A percentile compares a stretch with the other conserved stretches of the same genome.
Conservation (phyloP, 2,888 invertebrate species). For the Melieria picta region DNA sequence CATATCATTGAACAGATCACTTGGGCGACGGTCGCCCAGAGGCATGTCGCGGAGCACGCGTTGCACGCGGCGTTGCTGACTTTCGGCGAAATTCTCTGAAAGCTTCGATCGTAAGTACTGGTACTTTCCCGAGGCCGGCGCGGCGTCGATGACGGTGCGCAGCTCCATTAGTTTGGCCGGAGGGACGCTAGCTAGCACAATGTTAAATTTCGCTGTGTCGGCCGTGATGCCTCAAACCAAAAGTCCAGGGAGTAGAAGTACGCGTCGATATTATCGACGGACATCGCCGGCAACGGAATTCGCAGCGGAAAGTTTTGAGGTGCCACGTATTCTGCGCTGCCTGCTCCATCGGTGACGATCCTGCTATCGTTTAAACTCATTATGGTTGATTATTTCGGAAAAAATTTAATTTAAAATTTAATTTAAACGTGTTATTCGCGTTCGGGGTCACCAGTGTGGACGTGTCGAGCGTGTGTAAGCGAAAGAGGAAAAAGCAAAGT, state of each 20-base stretch:
- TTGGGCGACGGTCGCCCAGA: constrained; percentile 16
- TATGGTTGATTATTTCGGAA: too few relatives aligned
- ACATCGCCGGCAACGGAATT: constrained; percentile 14
- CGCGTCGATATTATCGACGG: constrained; percentile 15
- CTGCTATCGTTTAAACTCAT: too few relatives aligned
- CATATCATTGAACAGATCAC: constrained; percentile 10
- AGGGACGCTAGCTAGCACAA: constrained; percentile 14
- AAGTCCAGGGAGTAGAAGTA: constrained; percentile 21
- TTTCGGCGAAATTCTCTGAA: constrained; percentile 27
- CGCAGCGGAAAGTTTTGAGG: neutral
- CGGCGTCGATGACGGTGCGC: constrained; percentile 14
- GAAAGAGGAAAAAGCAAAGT: too few relatives aligned
- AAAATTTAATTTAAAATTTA: too few relatives aligned
- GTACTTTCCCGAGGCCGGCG: constrained; percentile 10
- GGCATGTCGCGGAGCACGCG: constrained; percentile 29
- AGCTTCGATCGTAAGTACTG: constrained; percentile 27
- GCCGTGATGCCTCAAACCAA: constrained; percentile 20
- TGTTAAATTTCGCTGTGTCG: constrained; percentile 16
- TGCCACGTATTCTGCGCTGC: too few relatives aligned
- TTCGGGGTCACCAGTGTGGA: too few relatives aligned
- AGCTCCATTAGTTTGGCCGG: constrained; percentile 14
- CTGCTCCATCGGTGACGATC: too few relatives aligned
- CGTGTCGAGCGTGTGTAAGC: too few relatives aligned
- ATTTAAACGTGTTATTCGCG: too few relatives aligned
- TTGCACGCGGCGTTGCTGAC: constrained; percentile 28